Evolutionary conservation across 2,888 invertebrate species (phyloP), one percentile per base, ranked within the genome.

Genomic region (Cataglyphis cursor): DNA sequence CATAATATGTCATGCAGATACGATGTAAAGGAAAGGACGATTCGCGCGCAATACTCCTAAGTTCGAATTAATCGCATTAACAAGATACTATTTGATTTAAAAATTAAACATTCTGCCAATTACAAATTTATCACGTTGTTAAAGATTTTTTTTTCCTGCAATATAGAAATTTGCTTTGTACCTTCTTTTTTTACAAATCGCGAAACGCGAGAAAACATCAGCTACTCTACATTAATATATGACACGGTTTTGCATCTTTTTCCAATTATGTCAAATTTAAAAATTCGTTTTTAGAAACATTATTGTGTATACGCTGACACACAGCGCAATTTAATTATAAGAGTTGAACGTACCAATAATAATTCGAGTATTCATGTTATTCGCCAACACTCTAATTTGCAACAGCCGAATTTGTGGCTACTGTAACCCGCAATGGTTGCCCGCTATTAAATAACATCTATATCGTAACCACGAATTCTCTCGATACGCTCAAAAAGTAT

Each of bases 391-490:
- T 68, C 76, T 54, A 76, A 70, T 70, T 28, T 76, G 70, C 70
- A 76, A 76, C 68, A 76, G 54, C 38, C 72, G 38, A 70, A 76
- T 76, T 76, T 70, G 76, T 24, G 76, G 70, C 76, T 68, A n/a
- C 70, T 38, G 70, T 15, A 0, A 15, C 54, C 76, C 76, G 28
- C 76, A 76, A 68, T n/a, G 76, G 76, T 76, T 51, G 68, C 38
- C 72, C 76, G 38, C 54, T 68, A 62, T 75, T 75, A 76, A 76
- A 70, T 76, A 76, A 76, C 70, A 76, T 76, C 51, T 76, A 38
- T 28, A 70, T 70, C 35, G 38, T 38, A 21, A 54, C 38, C 28
- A n/a, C 54, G 28, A 76, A 54, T 68, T 76, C 38, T 54, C 51
- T 66, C 51, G 8, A 51, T 51, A 8, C 54, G 12, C 8, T 4